Evolutionary conservation across 2,888 invertebrate species (phyloP).

Genomic region (Hecatera dysodea): DNA sequence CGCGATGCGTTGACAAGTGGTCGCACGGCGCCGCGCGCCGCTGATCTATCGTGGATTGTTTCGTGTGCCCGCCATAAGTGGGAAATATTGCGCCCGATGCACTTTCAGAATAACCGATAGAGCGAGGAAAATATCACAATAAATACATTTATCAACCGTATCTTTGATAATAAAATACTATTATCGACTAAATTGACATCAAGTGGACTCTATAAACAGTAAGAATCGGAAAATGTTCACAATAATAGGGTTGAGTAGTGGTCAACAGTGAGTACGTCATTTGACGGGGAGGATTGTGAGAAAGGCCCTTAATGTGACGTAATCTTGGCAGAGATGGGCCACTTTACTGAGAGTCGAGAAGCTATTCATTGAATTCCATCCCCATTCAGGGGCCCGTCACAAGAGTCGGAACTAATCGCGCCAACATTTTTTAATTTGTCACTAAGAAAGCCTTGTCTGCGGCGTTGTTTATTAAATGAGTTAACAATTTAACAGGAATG

Average conservation of each 20-base stretch:
- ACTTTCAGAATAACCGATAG: constrained; percentile 57
- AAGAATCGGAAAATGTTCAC: constrained; percentile 51
- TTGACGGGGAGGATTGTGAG: constrained; percentile 63
- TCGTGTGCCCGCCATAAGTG: constrained; percentile 56
- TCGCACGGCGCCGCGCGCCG: constrained; percentile 57
- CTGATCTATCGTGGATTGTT: constrained; percentile 60
- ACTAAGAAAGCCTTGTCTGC: constrained; percentile 61
- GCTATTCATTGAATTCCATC: constrained; percentile 79
- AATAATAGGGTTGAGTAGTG: constrained; percentile 64
- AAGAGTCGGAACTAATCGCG: constrained; percentile 75
- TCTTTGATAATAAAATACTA: constrained; percentile 44
- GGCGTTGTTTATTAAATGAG: constrained; percentile 43
- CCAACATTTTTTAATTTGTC: constrained; percentile 73
- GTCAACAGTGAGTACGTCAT: constrained; percentile 64
- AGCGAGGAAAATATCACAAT: constrained; percentile 24
- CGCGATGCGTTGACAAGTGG: constrained; percentile 80
- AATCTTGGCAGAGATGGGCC: constrained; percentile 79
- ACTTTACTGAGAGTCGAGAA: constrained; percentile 72
- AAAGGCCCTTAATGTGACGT: constrained; percentile 74
- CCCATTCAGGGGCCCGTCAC: constrained; percentile 76
- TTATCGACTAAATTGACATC: constrained; percentile 35
- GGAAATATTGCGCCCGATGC: constrained; percentile 62
- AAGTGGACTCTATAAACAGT: constrained; percentile 43
- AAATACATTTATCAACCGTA: constrained; percentile 36
- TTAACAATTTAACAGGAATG: constrained; percentile 36